These are phyloP conservation scores for Proisotoma minuta DNA, from an alignment of 2,888 invertebrate genomes.

Conservation along the genomic window DNA sequence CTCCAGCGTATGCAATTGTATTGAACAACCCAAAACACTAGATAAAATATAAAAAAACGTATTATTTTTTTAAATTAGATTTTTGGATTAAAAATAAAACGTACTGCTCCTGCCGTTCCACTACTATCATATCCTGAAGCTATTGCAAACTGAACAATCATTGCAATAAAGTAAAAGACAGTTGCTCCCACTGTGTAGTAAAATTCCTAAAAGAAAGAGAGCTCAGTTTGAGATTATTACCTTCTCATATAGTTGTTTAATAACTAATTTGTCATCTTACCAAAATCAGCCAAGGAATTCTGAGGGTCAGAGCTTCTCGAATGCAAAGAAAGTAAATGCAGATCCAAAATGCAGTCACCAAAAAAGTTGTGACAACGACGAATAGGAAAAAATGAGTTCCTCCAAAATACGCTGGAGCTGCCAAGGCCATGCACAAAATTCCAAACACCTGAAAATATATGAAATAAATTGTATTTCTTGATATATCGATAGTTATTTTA, in stretches of 20 bases:
- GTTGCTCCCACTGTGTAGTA: constrained; percentile 68
- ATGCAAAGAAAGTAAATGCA: constrained; percentile 74
- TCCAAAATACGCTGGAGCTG: constrained; percentile 61
- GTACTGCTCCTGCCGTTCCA: constrained; percentile 68
- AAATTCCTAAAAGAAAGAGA: constrained; percentile 64
- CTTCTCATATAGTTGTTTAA: neutral
- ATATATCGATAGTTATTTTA: too few relatives aligned
- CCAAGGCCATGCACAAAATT: constrained; percentile 54
- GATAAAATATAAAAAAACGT: constrained; percentile 7
- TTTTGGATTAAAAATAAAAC: constrained; percentile 49
- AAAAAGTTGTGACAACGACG: constrained; percentile 75
- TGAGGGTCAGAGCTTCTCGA: constrained; percentile 69
- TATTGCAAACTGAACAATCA: constrained; percentile 68
- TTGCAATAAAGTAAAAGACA: constrained; percentile 70
- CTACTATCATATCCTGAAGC: constrained; percentile 44
- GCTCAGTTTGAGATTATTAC: neutral
- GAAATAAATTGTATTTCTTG: neutral
- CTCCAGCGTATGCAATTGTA: constrained; percentile 70
- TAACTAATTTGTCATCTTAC: constrained; percentile 54
- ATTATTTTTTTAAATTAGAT: neutral
- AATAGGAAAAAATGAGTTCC: constrained; percentile 79
- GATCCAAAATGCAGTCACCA: constrained; percentile 74
- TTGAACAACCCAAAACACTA: constrained; percentile 73
- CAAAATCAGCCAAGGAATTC: constrained; percentile 77
- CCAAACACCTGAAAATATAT: constrained; percentile 24